Percentiles rank a stretch among this genome's conserved stretches.
phyloP scores from a whole-genome alignment of 2,797 vertebrate genomes.

The Pseudomugil tenellus region DNA sequence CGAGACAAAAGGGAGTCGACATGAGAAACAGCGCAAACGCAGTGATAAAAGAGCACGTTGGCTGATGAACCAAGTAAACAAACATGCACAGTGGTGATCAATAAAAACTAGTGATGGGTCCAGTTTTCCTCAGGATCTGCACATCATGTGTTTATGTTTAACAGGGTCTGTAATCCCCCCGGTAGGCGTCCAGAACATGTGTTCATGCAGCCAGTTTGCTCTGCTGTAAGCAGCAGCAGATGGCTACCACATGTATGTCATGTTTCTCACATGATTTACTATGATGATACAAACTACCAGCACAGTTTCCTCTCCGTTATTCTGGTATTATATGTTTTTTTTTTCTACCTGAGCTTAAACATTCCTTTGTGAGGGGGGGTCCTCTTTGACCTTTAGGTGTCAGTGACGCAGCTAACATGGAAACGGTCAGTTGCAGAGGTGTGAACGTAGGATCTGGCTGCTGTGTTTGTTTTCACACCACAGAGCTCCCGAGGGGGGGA shows the following conservation, averaged over 20 bases:
- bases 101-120: constrained; percentile 32
- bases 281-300: constrained; percentile 25
- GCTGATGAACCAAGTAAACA: constrained; percentile 25
- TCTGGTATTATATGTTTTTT: constrained; percentile 9
- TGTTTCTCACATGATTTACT: constrained; percentile 34
- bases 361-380: constrained; percentile 50
- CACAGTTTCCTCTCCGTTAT: constrained; percentile 4
- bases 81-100: constrained; percentile 40
- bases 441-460: constrained; percentile 43
- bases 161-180: constrained; percentile 19
- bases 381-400: constrained; percentile 62
- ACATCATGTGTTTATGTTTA: constrained; percentile 17
- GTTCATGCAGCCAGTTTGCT: constrained; percentile 33
- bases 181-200: constrained; percentile 14
- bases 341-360: constrained; percentile 51
- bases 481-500: constrained; percentile 5
- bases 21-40: constrained; percentile 60
- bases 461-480: constrained; percentile 65
- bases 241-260: constrained; percentile 50
- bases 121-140: not conserved
- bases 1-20: constrained; percentile 35
- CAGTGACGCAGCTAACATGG: constrained; percentile 56
- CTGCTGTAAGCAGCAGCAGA: constrained; percentile 32
- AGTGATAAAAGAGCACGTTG: constrained; percentile 23
- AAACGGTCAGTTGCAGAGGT: constrained; percentile 54